Evolutionary conservation across 53 echinoderm and acorn worm genomes (phyloP), one percentile per base, ranked within the genome.

Genomic region (Zoroaster sp.): DNA sequence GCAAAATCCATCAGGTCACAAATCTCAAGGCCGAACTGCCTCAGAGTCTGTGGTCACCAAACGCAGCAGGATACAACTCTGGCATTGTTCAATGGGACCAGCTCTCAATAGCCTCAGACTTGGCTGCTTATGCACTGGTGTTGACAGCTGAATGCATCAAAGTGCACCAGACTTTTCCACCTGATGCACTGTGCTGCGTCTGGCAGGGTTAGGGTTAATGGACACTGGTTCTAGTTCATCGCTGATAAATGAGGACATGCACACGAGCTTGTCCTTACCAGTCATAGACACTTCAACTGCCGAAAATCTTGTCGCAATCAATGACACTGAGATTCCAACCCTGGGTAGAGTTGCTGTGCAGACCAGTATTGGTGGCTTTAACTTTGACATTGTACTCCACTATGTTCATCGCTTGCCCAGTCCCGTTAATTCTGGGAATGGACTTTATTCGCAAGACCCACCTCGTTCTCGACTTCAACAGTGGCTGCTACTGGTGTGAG

Each of bases 201-300:
- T n/a, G n/a, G n/a, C n/a, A n/a, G n/a, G n/a, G n/a, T n/a, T n/a
- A n/a, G n/a, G n/a, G n/a, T n/a, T n/a, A 31, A 30, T 75, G 14
- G 75, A 75, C 23, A 75, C 75, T 47, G 47, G 75, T 37, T 75
- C 75, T 4, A 75, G 42, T 47, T 45, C 31, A 30, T 75, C 75
- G 0, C 28, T 75, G 75, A 37, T 75, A 44, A 49, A 32, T 15
- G 49, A 75, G 49, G 46, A 45, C 8, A 32, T 31, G 28, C 31
- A 30, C 75, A 28, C 18, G 0, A 45, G 34, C 8, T 33, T 75
- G 31, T 37, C 35, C 4, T 9, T 30, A 5, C 13, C 41, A n/a
- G n/a, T n/a, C 3, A 25, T 15, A 14, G 12, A 47, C 7, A 46
- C 35, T 32, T 45, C 46, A 35, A 73, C 42, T 21, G 7, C 25